Conservation (phyloP, 2,113 vertebrate genomes). For the Dasyurus viverrinus region DNA sequence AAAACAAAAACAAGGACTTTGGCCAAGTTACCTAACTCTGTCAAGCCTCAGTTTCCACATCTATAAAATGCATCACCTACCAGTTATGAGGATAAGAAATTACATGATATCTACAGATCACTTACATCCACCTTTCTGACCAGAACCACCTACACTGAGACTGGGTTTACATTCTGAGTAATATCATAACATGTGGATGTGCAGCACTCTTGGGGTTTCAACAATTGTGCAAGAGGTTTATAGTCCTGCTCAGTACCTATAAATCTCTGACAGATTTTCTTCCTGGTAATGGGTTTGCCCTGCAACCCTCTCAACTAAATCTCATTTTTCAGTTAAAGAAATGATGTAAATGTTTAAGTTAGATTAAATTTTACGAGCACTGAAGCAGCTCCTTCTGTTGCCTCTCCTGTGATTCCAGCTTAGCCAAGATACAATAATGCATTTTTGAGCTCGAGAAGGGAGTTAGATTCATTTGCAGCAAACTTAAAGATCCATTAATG, state of each 20-base stretch:
- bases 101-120: background rate
- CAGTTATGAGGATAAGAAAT: background rate
- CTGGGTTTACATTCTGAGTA: conserved; percentile 27
- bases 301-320: conserved; percentile 51
- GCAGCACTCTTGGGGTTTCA: background rate
- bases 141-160: background rate
- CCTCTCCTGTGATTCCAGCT: conserved; percentile 46
- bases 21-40: background rate
- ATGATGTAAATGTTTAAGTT: conserved; percentile 35
- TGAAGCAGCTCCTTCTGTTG: background rate
- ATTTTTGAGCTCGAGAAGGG: conserved; percentile 35
- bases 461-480: conserved; percentile 31
- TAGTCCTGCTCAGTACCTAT: conserved; percentile 40
- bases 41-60: conserved; percentile 7
- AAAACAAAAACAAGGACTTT: background rate
- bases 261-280: conserved; percentile 59
- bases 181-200: background rate
- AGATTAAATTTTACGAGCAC: conserved; percentile 39
- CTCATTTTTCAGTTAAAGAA: conserved; percentile 51
- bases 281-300: conserved; percentile 45
- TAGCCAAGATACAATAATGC: conserved; percentile 23
- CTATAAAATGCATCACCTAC: background rate
- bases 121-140: background rate
- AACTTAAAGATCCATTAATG: conserved; percentile 44
- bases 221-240: conserved; percentile 44